A percentile compares a stretch with the other conserved stretches of the same genome.
Evolutionary conservation across 2,888 invertebrate genomes (phyloP).

Genomic region (Leptopilina syphax): DNA sequence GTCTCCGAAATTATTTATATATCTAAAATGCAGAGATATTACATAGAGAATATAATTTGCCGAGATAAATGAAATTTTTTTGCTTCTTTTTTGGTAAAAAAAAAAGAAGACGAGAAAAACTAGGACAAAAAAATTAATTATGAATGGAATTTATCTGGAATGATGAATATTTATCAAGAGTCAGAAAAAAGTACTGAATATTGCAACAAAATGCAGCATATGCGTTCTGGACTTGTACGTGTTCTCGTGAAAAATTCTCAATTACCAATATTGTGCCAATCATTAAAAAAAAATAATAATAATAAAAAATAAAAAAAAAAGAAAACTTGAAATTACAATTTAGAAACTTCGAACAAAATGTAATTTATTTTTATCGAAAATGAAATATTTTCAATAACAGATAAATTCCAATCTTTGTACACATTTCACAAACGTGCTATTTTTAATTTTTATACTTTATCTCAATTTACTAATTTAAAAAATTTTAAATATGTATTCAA

Average conservation of each 20-base stretch:
- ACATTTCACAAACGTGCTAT: neutral
- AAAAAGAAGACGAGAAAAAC: neutral
- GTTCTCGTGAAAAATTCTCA: neutral
- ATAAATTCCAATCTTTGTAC: neutral
- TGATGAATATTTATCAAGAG: slow-evolving; percentile 1
- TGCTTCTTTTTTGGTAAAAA: too few species aligned
- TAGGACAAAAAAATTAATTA: neutral
- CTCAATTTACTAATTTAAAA: neutral
- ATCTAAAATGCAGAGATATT: slow-evolving; percentile 1
- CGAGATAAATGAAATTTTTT: slow-evolving; percentile 11
- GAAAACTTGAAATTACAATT: neutral
- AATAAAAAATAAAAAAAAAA: too few species aligned
- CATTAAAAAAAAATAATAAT: neutral
- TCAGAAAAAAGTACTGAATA: slow-evolving; percentile 11
- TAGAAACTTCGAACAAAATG: neutral
- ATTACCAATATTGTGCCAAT: slow-evolving; percentile 12
- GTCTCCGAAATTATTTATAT: neutral
- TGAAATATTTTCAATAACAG: neutral
- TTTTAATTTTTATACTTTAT: too few species aligned
- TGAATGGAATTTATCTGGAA: slow-evolving; percentile 7
- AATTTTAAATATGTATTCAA: neutral
- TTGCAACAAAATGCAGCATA: slow-evolving; percentile 6
- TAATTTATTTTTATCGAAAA: neutral
- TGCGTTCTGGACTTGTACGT: neutral
- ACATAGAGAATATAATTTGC: slow-evolving; percentile 44